Conservation (phyloP, 2,113 vertebrate genomes). For the Murina feae region DNA sequence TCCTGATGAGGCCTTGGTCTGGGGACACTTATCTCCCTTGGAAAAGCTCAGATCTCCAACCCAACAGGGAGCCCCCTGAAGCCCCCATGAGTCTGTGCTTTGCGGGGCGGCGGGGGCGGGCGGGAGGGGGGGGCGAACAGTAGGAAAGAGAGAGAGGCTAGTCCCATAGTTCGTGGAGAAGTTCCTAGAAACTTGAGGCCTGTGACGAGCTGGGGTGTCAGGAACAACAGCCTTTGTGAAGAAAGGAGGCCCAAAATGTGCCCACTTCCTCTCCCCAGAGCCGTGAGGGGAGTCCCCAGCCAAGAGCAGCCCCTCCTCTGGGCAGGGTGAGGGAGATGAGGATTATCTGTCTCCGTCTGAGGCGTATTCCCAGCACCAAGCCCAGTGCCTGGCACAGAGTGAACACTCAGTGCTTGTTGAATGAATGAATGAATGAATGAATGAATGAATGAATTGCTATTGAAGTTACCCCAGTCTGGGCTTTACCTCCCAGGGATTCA, state of each 20-base stretch:
- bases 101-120: too few relatives aligned
- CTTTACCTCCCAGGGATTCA: not conserved
- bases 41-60: not conserved
- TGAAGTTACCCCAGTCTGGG: not conserved
- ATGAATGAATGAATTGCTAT: not conserved
- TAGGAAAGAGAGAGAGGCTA: not conserved
- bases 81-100: not conserved
- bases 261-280: not conserved
- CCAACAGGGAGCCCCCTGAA: not conserved
- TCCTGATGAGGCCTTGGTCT: not conserved
- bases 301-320: not conserved
- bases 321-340: accelerated
- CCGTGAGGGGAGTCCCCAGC: not conserved
- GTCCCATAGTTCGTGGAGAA: not conserved
- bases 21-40: not conserved
- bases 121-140: too few relatives aligned
- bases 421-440: not conserved
- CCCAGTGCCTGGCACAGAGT: not conserved
- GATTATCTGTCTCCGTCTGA: not conserved
- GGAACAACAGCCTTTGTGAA: not conserved
- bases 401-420: not conserved
- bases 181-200: not conserved
- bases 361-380: accelerated
- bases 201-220: not conserved
- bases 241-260: not conserved